Evolutionary conservation across 2,113 vertebrate genomes (phyloP).

Genomic region (Eolophus roseicapilla): DNA sequence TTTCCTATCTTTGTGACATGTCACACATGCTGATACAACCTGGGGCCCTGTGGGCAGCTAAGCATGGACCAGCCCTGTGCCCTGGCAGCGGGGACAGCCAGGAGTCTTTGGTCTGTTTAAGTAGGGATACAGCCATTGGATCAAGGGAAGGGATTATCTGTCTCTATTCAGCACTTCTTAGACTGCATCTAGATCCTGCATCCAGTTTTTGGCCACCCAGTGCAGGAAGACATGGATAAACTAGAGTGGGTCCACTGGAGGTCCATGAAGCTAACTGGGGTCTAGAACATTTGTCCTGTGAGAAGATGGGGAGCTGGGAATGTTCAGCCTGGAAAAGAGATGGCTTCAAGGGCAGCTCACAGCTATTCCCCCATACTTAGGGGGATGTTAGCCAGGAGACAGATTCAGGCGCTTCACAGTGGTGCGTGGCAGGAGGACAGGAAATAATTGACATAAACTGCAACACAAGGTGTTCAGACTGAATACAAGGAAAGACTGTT

Average conservation of each 20-base stretch:
- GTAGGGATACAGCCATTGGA: not conserved
- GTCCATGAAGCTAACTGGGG: not conserved
- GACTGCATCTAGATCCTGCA: not conserved
- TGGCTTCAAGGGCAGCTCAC: not conserved
- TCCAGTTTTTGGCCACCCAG: not conserved
- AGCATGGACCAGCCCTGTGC: not conserved
- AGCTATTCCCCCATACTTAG: not conserved
- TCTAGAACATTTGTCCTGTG: not conserved
- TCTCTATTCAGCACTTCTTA: not conserved
- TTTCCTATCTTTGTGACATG: not conserved
- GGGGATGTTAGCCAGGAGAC: not conserved
- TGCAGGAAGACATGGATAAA: rapidly evolving
- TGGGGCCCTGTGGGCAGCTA: not conserved
- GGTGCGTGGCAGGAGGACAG: not conserved
- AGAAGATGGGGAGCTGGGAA: not conserved
- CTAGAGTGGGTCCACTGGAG: not conserved
- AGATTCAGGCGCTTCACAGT: not conserved
- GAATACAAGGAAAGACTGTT: not conserved
- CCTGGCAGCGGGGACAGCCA: not conserved
- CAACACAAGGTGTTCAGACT: not conserved
- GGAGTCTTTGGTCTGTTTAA: not conserved
- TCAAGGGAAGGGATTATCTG: not conserved
- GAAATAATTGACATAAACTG: not conserved
- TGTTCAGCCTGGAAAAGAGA: not conserved
- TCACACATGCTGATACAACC: not conserved